Percentiles rank a stretch among this genome's conserved stretches.
These are phyloP conservation scores for Castor canadensis DNA, from an alignment of 2,113 vertebrate species.

Conservation along the genomic window DNA sequence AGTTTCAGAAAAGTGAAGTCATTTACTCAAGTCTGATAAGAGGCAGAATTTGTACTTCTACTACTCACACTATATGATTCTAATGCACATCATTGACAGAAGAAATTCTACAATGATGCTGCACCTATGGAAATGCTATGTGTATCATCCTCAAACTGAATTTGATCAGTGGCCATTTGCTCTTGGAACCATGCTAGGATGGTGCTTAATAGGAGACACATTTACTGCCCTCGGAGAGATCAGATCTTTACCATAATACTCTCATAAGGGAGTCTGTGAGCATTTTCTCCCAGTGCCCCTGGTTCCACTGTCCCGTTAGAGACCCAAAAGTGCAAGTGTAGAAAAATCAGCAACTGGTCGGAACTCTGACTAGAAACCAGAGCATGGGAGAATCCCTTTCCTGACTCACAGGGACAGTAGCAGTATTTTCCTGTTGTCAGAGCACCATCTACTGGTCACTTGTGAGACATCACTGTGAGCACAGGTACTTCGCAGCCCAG, in stretches of 20 bases:
- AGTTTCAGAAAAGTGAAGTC: neutral
- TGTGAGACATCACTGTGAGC: neutral
- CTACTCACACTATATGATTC: neutral
- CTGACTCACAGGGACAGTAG: neutral
- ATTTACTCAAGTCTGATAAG: neutral
- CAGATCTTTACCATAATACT: neutral
- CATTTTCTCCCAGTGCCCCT: neutral
- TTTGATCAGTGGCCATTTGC: neutral
- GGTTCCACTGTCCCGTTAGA: neutral
- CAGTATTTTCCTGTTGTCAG: constrained; percentile 63
- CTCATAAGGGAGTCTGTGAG: neutral
- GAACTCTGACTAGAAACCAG: neutral
- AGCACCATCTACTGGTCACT: constrained; percentile 79
- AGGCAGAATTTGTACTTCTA: neutral
- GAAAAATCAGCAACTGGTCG: neutral
- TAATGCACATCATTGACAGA: neutral
- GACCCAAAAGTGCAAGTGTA: neutral
- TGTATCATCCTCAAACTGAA: neutral
- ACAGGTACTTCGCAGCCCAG: neutral
- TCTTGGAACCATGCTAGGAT: neutral
- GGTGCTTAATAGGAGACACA: neutral
- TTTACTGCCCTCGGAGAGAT: neutral
- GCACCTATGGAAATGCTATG: neutral
- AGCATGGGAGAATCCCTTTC: neutral
- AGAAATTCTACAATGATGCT: neutral